Conservation (phyloP, 2,797 vertebrate genomes). For the Catharus ustulatus region DNA sequence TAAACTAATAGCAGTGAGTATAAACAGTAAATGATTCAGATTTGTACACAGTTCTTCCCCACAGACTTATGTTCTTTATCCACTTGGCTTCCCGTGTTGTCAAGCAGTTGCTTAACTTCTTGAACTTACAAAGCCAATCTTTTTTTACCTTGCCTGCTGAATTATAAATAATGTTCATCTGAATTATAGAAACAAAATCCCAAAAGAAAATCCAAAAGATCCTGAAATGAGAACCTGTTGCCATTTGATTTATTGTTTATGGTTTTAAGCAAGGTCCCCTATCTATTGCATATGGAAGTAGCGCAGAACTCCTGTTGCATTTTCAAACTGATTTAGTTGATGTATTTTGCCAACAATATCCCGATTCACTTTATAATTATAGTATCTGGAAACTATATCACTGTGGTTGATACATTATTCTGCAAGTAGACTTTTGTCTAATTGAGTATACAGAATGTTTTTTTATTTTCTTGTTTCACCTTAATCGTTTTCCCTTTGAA, state of each 20-base stretch:
- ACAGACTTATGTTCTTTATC: conserved; percentile 4
- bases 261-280: neutral
- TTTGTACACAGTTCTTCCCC: neutral
- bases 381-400: neutral
- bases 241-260: neutral
- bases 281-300: neutral
- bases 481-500: neutral
- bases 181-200: neutral
- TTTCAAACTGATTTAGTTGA: neutral
- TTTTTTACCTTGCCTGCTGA: neutral
- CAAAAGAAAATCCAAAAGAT: neutral
- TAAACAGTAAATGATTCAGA: neutral
- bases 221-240: neutral
- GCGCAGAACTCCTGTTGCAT: neutral
- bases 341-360: neutral
- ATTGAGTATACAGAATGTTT: neutral
- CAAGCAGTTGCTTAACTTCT: neutral
- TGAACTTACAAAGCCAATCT: neutral
- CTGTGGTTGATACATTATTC: neutral
- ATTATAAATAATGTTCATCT: neutral
- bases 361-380: neutral
- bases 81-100: neutral
- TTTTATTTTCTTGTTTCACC: conserved; percentile 2
- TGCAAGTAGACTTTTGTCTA: neutral
- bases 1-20: neutral